Evolutionary conservation across 2,113 vertebrate genomes (phyloP), one percentile per base, ranked within the genome.

Genomic region (Sigmodon hispidus): DNA sequence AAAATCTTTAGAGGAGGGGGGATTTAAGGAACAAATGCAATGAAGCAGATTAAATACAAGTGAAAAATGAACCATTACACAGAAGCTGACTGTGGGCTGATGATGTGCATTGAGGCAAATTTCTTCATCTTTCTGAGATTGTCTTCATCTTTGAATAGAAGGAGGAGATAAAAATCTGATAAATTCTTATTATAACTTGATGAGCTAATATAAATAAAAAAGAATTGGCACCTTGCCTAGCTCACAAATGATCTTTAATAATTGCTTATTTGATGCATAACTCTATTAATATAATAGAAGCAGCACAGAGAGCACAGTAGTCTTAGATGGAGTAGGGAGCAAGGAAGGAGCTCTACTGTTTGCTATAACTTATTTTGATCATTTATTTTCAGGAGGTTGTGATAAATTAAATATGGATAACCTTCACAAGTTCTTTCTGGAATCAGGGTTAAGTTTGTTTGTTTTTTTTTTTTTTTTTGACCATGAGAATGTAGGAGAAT

Each of bases 101-200:
- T 29, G 12, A 48, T 36, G 70, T 26, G 8, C 4, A 7, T 2
- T 16, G 67, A 93, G 29, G 87, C 24, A 69, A 69, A 75, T 57
- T 89, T 90, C 45, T 93, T 91, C 50, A 45, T 73, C 72, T 61
- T 81, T 63, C 67, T 90, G 40, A 83, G 67, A 89, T 22, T 80
- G 48, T 67, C 50, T 91, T 97, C 50, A 86, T 83, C 45, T 96
- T 89, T 67, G 89, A 96, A 96, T 59, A 34, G 48, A 2, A 80
- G 7, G 11, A 29, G 55, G n/a, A 84, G 52, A 87, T 55, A 77
- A 91, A 91, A 91, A 94, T 87, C 45, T 77, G 29, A 94, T 87
- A 96, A 76, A 92, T 72, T 90, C 43, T 76, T 94, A 79, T 36
- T 96, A 73, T 86, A 94, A 96, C 36, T 86, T 93, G 77, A 96